A percentile compares a stretch with the other conserved stretches of the same genome.
Conservation (phyloP, 30 jellyfish, hydroid and myxozoan species). For the Hydractinia symbiolongicarpus region DNA sequence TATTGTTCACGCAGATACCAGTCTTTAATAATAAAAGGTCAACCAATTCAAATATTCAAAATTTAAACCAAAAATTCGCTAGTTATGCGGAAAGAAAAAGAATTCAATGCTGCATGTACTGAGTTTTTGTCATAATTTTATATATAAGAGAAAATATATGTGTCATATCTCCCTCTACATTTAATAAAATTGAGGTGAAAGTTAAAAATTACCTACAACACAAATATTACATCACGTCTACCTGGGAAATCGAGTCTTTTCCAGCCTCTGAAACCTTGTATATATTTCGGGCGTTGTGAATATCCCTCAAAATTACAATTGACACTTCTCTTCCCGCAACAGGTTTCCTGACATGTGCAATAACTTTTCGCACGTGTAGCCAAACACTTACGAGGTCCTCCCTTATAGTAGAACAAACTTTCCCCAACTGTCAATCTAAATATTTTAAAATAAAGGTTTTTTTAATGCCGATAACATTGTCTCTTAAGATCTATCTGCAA, state of each 20-base stretch:
- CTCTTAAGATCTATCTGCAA: neutral
- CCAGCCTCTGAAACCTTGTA: conserved; percentile 41
- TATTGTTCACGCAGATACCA: neutral
- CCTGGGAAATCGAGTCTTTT: conserved; percentile 67
- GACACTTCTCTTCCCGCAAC: conserved; percentile 60
- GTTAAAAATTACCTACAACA: no score
- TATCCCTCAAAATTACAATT: conserved; percentile 63
- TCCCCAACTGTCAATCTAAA: conserved; percentile 13
- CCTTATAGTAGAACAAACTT: conserved; percentile 67
- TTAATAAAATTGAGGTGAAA: no score
- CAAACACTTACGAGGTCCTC: conserved; percentile 37
- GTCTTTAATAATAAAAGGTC: no score
- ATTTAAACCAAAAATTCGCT: no score
- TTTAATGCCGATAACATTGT: no score
- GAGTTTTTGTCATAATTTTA: no score
- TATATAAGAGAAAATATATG: no score
- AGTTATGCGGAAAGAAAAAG: no score
- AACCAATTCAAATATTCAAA: no score
- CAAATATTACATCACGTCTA: neutral
- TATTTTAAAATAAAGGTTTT: neutral
- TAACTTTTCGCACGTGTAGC: conserved; percentile 60
- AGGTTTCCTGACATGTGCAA: conserved; percentile 67
- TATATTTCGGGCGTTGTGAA: conserved; percentile 54
- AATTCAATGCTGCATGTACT: no score
- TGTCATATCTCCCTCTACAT: no score